A percentile compares a stretch with the other conserved stretches of the same genome.
phyloP scores from a whole-genome alignment of 30 jellyfish, hydroid and myxozoan species.

The Aurelia aurita region DNA sequence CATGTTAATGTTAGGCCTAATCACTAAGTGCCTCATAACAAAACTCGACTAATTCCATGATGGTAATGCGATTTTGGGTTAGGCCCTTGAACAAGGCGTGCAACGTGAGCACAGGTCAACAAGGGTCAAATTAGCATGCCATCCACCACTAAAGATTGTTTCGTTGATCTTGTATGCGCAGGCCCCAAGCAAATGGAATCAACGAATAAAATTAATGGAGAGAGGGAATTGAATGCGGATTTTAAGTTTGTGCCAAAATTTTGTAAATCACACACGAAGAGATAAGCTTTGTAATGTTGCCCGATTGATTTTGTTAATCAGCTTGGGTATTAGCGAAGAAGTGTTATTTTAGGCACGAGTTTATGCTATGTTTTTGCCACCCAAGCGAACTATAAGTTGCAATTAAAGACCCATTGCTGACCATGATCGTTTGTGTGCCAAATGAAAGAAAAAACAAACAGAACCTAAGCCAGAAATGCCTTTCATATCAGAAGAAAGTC shows the following conservation, averaged over 20 bases:
- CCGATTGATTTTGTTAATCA: neutral
- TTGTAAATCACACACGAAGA: neutral
- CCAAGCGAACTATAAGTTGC: too few relatives aligned
- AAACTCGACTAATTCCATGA: conserved; percentile 41
- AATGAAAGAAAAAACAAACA: too few relatives aligned
- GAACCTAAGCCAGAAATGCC: too few relatives aligned
- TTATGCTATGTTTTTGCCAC: too few relatives aligned
- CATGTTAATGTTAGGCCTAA: conserved; percentile 61
- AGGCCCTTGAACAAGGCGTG: conserved; percentile 42
- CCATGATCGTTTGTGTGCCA: too few relatives aligned
- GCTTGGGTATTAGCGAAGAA: neutral
- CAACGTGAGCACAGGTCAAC: conserved; percentile 44
- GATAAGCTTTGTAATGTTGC: neutral
- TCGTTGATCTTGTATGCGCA: conserved; percentile 23
- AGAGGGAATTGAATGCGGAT: neutral
- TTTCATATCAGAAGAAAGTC: too few relatives aligned
- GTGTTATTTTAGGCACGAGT: neutral
- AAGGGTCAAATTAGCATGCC: conserved; percentile 28
- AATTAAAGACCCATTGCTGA: too few relatives aligned
- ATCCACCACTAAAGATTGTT: conserved; percentile 13
- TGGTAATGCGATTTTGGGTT: conserved; percentile 39
- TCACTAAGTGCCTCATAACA: conserved; percentile 30
- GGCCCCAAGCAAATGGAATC: conserved; percentile 5
- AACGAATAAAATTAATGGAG: neutral
- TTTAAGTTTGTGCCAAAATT: neutral